A percentile compares a stretch with the other conserved stretches of the same genome.
Conservation (phyloP, 2,113 vertebrate genomes). For the Manacus vitellinus region DNA sequence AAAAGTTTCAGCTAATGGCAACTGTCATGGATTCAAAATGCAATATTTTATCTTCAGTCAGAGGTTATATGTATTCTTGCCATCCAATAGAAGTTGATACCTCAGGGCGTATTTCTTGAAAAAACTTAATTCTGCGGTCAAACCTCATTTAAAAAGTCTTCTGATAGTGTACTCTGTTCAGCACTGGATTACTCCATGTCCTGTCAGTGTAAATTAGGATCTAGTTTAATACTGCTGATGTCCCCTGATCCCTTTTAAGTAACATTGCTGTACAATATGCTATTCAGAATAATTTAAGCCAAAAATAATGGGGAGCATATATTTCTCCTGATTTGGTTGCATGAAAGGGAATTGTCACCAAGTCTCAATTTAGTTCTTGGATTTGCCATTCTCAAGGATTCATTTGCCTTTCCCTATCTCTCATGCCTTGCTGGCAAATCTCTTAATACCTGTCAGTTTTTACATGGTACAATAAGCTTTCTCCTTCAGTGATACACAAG, state of each 20-base stretch:
- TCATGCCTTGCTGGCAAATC: conserved; percentile 8
- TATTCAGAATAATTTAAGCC: conserved; percentile 50
- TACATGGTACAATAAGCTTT: not conserved
- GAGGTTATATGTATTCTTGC: not conserved
- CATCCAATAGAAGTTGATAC: not conserved
- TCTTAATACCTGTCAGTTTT: not conserved
- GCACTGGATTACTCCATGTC: not conserved
- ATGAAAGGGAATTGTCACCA: conserved; percentile 6
- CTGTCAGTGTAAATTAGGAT: conserved; percentile 36
- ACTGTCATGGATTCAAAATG: not conserved
- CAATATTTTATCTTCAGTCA: not conserved
- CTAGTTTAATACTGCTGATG: conserved; percentile 27
- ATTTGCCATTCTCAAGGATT: not conserved
- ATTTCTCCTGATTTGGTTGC: not conserved
- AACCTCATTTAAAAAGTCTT: not conserved
- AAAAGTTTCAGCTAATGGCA: not conserved
- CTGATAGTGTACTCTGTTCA: not conserved
- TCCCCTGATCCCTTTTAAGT: conserved; percentile 1
- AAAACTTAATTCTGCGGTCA: not conserved
- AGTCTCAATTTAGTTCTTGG: not conserved
- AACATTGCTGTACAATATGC: not conserved
- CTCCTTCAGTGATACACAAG: not conserved
- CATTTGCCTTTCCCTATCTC: not conserved
- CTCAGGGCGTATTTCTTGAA: not conserved
- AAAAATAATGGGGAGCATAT: conserved; percentile 31